Evolutionary conservation across 2,113 vertebrate genomes (phyloP), one percentile per base, ranked within the genome.

Genomic region (Chroicocephalus ridibundus): DNA sequence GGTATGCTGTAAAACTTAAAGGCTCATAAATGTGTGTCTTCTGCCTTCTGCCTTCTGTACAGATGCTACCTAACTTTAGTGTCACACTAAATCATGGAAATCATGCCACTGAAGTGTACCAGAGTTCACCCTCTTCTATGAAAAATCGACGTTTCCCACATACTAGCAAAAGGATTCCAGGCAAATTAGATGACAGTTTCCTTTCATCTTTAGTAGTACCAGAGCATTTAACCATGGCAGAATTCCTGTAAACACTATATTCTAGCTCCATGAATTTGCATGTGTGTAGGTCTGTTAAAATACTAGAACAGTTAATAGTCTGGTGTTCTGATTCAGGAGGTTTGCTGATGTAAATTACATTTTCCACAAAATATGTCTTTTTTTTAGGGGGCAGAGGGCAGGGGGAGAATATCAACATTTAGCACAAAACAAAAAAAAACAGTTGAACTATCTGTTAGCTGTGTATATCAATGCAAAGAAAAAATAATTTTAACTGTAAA

Each of bases 201-300:
- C 4, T 83, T 66, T 68, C 15, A 2, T 55, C 11, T 62, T 88
- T 5, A 29, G 18, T 24, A 44, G 3, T 15, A 44, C 5, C 27
- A 82, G n/a, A 62, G 3, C 9, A 58, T 14, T 54, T 80, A 85
- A 38, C 14, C 38, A 7, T 31, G 31, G 9, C 5, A 25, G 13
- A 40, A 3, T 40, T 26, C 10, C 2, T 52, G 38, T 2, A 47
- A 52, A 11, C 5, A 42, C 2, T 14, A 0, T 13, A 11, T 14
- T 27, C 15, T 38, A 20, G 1, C 14, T 76, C 15, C 8, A 20
- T 31, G 54, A 54, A 7, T 69, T 52, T 83, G 3, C 15, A 8
- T 61, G 4, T n/a, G 1, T 51, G 2, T 24, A n/a, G 1, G 22
- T 80, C 5, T 5, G 29, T 38, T 92, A 34, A 85, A 82, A 57